phyloP scores from a whole-genome alignment of 2,888 invertebrate genomes.

The Trichogramma evanescens region DNA sequence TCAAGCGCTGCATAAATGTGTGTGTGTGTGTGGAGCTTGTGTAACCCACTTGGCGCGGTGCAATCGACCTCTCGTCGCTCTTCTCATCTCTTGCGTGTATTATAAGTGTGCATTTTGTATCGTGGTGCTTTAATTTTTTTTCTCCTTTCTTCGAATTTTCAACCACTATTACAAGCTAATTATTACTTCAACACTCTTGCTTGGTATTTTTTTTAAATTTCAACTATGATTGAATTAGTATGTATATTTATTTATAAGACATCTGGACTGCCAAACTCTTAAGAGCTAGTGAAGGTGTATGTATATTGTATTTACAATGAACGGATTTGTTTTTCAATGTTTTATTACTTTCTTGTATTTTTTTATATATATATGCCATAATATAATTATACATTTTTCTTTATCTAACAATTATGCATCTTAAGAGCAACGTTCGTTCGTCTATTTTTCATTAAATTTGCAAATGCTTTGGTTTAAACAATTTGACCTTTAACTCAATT shows the following conservation, averaged over 20 bases:
- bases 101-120: not conserved
- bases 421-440: constrained; percentile 1
- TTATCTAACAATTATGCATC: constrained; percentile 7
- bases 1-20: no score
- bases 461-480: not conserved
- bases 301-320: no score
- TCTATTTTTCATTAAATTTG: not conserved
- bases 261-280: not conserved
- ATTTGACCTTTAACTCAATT: not conserved
- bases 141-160: constrained; percentile 9
- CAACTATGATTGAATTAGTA: not conserved
- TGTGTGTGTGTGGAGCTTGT: not conserved
- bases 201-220: constrained; percentile 1
- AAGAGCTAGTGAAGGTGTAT: no score
- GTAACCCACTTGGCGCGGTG: constrained; percentile 14
- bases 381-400: constrained; percentile 4
- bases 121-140: not conserved
- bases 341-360: constrained; percentile 4
- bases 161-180: constrained; percentile 9
- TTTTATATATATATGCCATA: constrained; percentile 6
- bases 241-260: constrained; percentile 1
- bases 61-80: constrained; percentile 9
- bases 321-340: not conserved
- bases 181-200: constrained; percentile 10
- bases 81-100: not conserved